Evolutionary conservation across 2,113 vertebrate genomes (phyloP), one percentile per base, ranked within the genome.

Genomic region (Mesoclemmys tuberculata): DNA sequence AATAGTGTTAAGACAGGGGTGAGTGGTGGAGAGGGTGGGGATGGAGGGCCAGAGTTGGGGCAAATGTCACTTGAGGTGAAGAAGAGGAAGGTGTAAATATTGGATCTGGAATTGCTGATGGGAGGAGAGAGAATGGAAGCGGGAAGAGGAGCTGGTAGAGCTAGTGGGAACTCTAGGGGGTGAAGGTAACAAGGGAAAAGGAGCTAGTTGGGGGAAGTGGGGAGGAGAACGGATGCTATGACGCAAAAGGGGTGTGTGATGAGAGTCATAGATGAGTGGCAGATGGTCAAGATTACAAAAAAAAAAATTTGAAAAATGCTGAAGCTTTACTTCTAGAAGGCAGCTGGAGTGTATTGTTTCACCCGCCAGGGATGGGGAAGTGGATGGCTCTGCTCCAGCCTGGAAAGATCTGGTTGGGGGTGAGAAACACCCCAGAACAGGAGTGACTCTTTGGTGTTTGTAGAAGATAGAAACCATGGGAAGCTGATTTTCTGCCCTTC

Each of bases 51-150:
- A 74, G 38, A 41, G 11, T 74, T 74, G 38, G 38, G 61, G n/a
- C 19, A 44, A 24, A 74, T 74, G 22, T 22, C 38, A 26, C 22
- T 19, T 41, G 38, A 74, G 71, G 38, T 44, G 21, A 74, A 41
- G 71, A 74, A 7, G 11, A 48, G 27, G 26, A 58, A 49, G 13
- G 18, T 5, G 49, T 44, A 54, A 55, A 31, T 38, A 55, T 2
- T 0, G 14, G 4, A 61, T 27, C 49, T 79, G 82, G 81, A 35
- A 14, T 44, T 0, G 0, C 44, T 56, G 35, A 52, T 48, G 49
- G 79, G 46, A 0, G 0, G 49, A 71, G 58, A 29, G 13, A 35
- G 18, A 19, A 41, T 74, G n/a, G n/a, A 5, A 19, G 68, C 54
- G 41, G 84, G 55, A 61, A 54, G 80, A 82, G 51, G 19, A 78